Evolutionary conservation across 2,797 vertebrate genomes (phyloP).

Genomic region (Pangasius djambal): DNA sequence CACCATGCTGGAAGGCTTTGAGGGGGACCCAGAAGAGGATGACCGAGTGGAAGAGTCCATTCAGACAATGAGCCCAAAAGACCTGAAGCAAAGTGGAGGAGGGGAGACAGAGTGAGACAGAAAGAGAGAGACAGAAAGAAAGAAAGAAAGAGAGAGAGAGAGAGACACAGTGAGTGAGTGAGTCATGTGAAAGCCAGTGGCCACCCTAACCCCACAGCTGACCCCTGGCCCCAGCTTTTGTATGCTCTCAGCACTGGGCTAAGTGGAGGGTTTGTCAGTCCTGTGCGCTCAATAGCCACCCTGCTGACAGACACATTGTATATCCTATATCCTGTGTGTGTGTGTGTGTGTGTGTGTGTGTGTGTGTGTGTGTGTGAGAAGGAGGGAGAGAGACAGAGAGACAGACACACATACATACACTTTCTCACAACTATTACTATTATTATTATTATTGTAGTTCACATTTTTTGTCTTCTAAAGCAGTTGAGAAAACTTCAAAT

Average conservation of each 20-base stretch:
- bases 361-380: neutral
- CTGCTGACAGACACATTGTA: conserved; percentile 94
- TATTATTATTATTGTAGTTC: neutral
- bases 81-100: conserved; percentile 81
- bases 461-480: neutral
- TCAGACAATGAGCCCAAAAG: conserved; percentile 99
- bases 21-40: conserved; percentile 99
- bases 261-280: conserved; percentile 91
- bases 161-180: conserved; percentile 43
- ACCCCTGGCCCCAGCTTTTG: conserved; percentile 92
- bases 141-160: conserved; percentile 73
- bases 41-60: conserved; percentile 99
- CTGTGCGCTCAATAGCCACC: conserved; percentile 83
- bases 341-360: conserved; percentile 47
- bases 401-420: neutral
- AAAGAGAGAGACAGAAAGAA: conserved; percentile 76
- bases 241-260: conserved; percentile 85
- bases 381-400: neutral
- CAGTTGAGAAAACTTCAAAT: neutral
- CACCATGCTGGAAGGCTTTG: conserved; percentile 97
- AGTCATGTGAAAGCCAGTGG: conserved; percentile 88
- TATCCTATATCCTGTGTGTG: conserved; percentile 74
- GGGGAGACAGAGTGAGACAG: conserved; percentile 73
- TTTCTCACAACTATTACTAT: neutral
- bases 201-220: conserved; percentile 84